Evolutionary conservation across 2,797 vertebrate genomes (phyloP), one percentile per base, ranked within the genome.

Genomic region (Pangasius mekongensis): DNA sequence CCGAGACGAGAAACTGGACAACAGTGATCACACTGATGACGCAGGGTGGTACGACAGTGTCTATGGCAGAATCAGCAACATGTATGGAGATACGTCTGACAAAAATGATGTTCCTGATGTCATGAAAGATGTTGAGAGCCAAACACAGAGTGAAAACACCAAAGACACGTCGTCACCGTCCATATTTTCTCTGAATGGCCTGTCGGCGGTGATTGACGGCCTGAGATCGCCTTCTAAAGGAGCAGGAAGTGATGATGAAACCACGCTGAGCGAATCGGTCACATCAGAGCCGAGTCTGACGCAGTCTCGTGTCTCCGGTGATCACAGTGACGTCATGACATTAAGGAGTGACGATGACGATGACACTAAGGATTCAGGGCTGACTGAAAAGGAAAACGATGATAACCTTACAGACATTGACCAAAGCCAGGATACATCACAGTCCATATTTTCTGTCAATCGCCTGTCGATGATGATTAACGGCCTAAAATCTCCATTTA

Each of bases 111-210:
- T 62, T 76, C 71, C 71, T 62, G 73, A 77, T 52, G 84, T 22
- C 16, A 54, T 77, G 85, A 58, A 82, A 78, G 87, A 47, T 5
- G 87, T 69, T 88, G 43, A 84, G 54, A 89, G 13, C 60, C 84
- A 60, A 73, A 67, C 36, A 89, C 54, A 84, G 39, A 52, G 43
- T 52, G 49, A 73, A 87, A 86, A 67, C 69, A 82, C 14, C 0
- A 77, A 36, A 69, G 47, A 89, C 71, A 87, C 92, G 91, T 86
- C 89, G 84, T 64, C 89, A 27, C 83, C 89, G 7, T 77, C 47
- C 85, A 69, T 92, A 27, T 92, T 94, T 83, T 92, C 90, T 82
- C 84, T 86, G 30, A 91, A 76, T 82, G 60, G 64, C 89, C 91
- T 87, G 80, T 88, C 69, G 11, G 58, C 92, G 2, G 49, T 87